These are phyloP conservation scores for Lutraria rhynchaena DNA, from an alignment of 1,140 invertebrate genomes.

Conservation along the genomic window DNA sequence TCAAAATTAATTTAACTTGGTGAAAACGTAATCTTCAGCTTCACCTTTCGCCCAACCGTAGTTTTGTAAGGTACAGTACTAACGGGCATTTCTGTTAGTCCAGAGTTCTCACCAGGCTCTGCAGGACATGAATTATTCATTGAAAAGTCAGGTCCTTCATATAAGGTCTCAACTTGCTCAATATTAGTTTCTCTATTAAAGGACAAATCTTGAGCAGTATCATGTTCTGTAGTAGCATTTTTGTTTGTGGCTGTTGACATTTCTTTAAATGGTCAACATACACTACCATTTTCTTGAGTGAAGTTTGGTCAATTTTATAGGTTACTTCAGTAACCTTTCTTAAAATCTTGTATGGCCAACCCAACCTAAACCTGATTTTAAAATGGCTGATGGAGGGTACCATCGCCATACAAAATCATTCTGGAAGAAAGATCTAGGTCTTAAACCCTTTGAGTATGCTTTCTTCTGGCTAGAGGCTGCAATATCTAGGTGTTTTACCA, in stretches of 20 bases:
- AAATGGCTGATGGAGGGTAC: too few species aligned
- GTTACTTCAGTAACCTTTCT: slow-evolving; percentile 9
- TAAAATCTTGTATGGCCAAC: slow-evolving; percentile 48
- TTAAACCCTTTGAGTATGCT: slow-evolving; percentile 35
- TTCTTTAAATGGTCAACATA: slow-evolving; percentile 31
- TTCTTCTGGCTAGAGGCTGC: slow-evolving; percentile 25
- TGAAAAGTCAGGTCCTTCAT: too few species aligned
- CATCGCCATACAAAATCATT: slow-evolving; percentile 42
- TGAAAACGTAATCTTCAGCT: not conserved
- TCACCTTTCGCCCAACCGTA: not conserved
- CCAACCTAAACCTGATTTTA: slow-evolving; percentile 41
- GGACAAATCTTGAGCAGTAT: not conserved
- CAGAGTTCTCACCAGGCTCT: too few species aligned
- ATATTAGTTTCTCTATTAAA: not conserved
- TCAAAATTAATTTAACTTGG: not conserved
- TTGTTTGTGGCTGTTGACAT: slow-evolving; percentile 10
- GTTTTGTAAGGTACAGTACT: not conserved
- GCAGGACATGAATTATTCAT: too few species aligned
- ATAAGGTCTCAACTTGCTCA: too few species aligned
- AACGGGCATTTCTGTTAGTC: not conserved
- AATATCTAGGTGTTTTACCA: not conserved
- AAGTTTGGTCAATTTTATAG: not conserved
- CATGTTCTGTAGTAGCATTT: not conserved
- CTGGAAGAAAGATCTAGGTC: slow-evolving; percentile 3
- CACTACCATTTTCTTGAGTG: not conserved